These are phyloP conservation scores for Exaiptasia diaphana DNA, from an alignment of 64 coral and sea anemone genomes.

Conservation along the genomic window DNA sequence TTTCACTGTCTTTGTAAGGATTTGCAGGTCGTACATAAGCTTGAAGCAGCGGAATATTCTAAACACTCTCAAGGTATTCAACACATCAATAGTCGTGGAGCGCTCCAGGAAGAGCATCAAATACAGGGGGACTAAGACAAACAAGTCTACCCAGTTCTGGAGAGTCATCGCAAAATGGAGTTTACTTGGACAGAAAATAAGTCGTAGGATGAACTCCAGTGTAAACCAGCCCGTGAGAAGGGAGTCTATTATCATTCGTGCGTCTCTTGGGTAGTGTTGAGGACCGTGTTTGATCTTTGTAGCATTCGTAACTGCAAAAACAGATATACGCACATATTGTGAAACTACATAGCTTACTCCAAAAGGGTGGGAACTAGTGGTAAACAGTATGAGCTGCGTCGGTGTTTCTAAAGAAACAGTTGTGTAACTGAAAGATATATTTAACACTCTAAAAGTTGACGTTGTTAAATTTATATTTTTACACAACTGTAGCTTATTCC, in stretches of 20 bases:
- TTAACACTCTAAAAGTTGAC: too few species aligned
- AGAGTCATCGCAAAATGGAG: constrained; percentile 55
- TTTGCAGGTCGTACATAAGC: constrained; percentile 89
- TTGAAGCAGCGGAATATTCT: constrained; percentile 93
- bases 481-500: too few species aligned
- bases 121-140: constrained; percentile 87
- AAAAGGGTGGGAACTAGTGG: too few species aligned
- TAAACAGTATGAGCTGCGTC: too few species aligned
- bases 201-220: constrained; percentile 71
- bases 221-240: constrained; percentile 92
- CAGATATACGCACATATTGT: too few species aligned
- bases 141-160: constrained; percentile 94
- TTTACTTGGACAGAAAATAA: constrained; percentile 75
- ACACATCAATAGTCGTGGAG: constrained; percentile 65
- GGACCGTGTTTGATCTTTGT: not conserved
- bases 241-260: constrained; percentile 74
- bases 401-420: too few species aligned
- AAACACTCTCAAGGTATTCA: constrained; percentile 75
- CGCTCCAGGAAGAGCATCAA: constrained; percentile 61
- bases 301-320: not conserved
- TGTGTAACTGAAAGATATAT: too few species aligned
- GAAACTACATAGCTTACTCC: too few species aligned
- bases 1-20: constrained; percentile 87
- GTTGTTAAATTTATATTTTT: too few species aligned
- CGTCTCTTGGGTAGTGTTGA: constrained; percentile 27